phyloP scores from a whole-genome alignment of 1,140 invertebrate genomes.

The Neuroterus valhalla region DNA sequence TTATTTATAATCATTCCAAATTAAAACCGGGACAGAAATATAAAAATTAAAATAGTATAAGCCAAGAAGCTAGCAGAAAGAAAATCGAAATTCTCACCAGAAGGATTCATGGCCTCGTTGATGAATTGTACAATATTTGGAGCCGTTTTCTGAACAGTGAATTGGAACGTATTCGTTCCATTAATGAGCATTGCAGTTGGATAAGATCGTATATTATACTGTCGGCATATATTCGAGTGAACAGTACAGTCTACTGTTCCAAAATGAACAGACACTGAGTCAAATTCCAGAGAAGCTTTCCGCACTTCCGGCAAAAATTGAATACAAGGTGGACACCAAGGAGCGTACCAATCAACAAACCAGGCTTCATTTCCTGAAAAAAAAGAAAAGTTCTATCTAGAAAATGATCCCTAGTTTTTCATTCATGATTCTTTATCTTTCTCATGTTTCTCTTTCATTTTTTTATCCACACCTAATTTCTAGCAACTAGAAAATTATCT shows the following conservation, averaged over 20 bases:
- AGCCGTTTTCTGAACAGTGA: conserved; percentile 79
- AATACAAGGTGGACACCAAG: conserved; percentile 91
- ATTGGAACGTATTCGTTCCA: conserved; percentile 77
- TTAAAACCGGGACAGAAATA: no score
- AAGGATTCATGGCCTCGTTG: conserved; percentile 76
- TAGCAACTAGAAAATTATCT: conserved; percentile 10
- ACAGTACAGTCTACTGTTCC: conserved; percentile 81
- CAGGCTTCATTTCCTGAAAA: conserved; percentile 71
- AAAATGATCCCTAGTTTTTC: not conserved
- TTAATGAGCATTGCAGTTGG: conserved; percentile 86
- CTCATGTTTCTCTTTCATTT: not conserved
- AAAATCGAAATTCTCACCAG: conserved; percentile 61
- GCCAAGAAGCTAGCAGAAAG: not conserved
- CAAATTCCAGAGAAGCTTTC: conserved; percentile 79
- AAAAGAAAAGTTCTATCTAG: conserved; percentile 5
- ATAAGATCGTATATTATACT: conserved; percentile 82
- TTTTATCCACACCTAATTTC: no score
- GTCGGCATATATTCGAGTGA: conserved; percentile 75
- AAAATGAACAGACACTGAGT: conserved; percentile 77
- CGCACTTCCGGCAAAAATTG: conserved; percentile 83
- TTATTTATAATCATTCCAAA: no score
- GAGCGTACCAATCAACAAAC: conserved; percentile 89
- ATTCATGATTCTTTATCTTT: not conserved
- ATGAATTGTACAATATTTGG: conserved; percentile 82
- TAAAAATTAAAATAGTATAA: not conserved